A percentile compares a stretch with the other conserved stretches of the same genome.
These are phyloP conservation scores for Operophtera brumata DNA, from an alignment of 2,888 invertebrate genomes.

Conservation along the genomic window DNA sequence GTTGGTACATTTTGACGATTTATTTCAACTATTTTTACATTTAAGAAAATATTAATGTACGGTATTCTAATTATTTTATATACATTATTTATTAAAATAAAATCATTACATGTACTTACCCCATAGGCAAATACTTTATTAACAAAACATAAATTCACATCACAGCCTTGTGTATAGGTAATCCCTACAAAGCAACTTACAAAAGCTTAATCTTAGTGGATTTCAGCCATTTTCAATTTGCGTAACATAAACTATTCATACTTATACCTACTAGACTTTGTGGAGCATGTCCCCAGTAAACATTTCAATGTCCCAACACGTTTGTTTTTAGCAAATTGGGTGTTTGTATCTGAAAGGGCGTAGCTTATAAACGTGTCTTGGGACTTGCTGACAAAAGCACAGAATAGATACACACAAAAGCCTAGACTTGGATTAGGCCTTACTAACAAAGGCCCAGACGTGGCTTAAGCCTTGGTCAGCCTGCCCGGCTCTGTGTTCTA, in stretches of 20 bases:
- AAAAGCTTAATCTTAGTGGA: not conserved
- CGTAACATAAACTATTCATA: not conserved
- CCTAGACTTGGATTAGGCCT: too few relatives aligned
- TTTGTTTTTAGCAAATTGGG: constrained; percentile 11
- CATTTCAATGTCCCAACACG: constrained; percentile 1
- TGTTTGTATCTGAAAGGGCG: constrained; percentile 5
- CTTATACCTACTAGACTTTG: not conserved
- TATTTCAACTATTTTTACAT: too few relatives aligned
- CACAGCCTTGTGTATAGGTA: not conserved
- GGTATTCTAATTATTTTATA: too few relatives aligned
- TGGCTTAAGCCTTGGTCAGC: not conserved
- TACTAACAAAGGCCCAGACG: not conserved
- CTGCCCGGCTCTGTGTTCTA: not conserved
- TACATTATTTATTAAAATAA: too few relatives aligned
- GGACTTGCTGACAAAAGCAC: constrained; percentile 11
- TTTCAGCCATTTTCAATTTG: not conserved
- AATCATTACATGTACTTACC: not conserved
- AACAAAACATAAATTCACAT: not conserved
- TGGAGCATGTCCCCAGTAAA: not conserved
- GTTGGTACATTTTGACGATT: too few relatives aligned
- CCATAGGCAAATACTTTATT: too few relatives aligned
- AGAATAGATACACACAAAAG: too few relatives aligned
- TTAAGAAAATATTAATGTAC: too few relatives aligned
- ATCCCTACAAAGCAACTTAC: not conserved
- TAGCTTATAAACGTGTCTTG: constrained; percentile 7